phyloP scores from a whole-genome alignment of 2,797 vertebrate genomes.

The Anas bahamensis region DNA sequence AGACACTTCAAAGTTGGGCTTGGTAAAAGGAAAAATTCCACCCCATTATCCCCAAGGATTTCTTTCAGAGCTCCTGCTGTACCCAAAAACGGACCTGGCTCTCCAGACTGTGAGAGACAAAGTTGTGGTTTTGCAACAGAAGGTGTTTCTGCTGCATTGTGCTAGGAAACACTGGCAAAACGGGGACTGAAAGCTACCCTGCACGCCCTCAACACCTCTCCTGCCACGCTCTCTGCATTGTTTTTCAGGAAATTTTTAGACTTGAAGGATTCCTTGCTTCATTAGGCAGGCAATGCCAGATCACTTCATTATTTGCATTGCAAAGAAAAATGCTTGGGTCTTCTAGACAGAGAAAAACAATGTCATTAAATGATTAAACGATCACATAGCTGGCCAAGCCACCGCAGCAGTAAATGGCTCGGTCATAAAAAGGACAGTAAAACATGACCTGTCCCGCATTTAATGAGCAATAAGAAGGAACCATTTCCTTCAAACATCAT shows the following conservation, averaged over 20 bases:
- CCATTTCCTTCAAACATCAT: constrained; percentile 35
- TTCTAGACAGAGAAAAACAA: constrained; percentile 49
- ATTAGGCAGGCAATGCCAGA: constrained; percentile 14
- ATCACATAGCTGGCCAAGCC: constrained; percentile 6
- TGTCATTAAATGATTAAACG: constrained; percentile 46
- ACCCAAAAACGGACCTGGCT: not conserved
- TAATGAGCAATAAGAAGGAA: constrained; percentile 58
- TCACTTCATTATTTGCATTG: constrained; percentile 10
- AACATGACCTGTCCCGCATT: constrained; percentile 47
- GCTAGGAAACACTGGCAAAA: not conserved
- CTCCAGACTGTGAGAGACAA: too few relatives aligned
- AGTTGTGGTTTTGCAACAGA: too few relatives aligned
- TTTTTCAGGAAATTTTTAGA: not conserved
- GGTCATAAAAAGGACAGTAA: constrained; percentile 61
- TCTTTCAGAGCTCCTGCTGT: not conserved
- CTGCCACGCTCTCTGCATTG: not conserved
- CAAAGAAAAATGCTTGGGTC: constrained; percentile 1
- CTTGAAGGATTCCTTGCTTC: constrained; percentile 1
- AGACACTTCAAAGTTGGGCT: not conserved
- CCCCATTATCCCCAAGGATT: not conserved
- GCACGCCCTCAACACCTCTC: not conserved
- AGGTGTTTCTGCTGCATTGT: not conserved
- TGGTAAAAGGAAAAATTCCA: not conserved
- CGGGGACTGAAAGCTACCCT: not conserved
- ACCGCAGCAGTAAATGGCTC: constrained; percentile 5